phyloP scores from a whole-genome alignment of 2,113 vertebrate species.

The Patagioenas fasciata region DNA sequence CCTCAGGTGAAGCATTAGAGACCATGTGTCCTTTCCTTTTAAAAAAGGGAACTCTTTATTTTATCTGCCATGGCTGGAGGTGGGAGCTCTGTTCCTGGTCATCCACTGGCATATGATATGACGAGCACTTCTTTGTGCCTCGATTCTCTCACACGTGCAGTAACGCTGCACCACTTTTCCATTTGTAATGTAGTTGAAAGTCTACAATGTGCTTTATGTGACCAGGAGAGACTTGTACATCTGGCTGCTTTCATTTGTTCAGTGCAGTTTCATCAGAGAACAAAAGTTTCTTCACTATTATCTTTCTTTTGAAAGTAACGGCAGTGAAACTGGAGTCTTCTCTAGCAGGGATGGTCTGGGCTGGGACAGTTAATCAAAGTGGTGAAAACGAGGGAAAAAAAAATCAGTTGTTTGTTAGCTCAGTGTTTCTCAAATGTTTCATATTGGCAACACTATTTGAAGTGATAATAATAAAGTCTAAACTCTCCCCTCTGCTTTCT shows the following conservation, averaged over 20 bases:
- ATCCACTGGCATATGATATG: background rate
- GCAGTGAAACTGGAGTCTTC: background rate
- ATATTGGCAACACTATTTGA: background rate
- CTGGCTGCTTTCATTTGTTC: background rate
- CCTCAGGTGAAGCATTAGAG: conserved; percentile 31
- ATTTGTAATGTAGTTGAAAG: background rate
- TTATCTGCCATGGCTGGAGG: background rate
- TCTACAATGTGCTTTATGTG: background rate
- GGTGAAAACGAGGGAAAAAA: background rate
- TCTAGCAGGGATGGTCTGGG: background rate
- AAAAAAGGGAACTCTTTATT: background rate
- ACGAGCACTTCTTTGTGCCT: background rate
- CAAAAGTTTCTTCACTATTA: background rate
- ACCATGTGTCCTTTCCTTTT: background rate
- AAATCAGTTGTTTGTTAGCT: background rate
- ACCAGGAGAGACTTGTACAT: background rate
- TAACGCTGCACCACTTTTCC: background rate
- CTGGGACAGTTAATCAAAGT: background rate
- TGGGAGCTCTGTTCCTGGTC: background rate
- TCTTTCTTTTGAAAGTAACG: background rate
- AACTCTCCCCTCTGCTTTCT: background rate
- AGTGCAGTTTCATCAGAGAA: background rate
- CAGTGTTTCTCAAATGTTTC: background rate
- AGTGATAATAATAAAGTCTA: background rate
- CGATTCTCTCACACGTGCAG: background rate